Percentiles rank a stretch among this genome's conserved stretches.
Evolutionary conservation across 2,888 invertebrate genomes (phyloP).

Genomic region (Tachina grossa): DNA sequence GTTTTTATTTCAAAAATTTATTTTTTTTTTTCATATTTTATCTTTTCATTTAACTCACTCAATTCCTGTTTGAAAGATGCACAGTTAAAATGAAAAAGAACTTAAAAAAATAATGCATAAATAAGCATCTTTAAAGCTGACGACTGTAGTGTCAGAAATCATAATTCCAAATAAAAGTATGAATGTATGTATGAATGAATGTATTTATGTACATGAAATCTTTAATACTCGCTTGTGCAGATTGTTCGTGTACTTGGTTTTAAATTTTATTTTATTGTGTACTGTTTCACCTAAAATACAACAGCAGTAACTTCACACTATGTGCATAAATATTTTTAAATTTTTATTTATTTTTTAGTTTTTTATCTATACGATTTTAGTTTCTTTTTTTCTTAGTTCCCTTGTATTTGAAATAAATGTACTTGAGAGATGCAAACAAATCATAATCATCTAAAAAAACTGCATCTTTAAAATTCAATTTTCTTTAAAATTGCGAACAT

Average conservation of each 20-base stretch:
- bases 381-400: slow-evolving; percentile 24
- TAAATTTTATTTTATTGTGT: background rate
- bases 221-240: background rate
- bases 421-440: slow-evolving; percentile 49
- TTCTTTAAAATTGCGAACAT: slow-evolving; percentile 29
- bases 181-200: background rate
- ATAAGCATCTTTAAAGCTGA: slow-evolving; percentile 60
- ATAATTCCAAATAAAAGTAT: slow-evolving; percentile 7
- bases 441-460: slow-evolving; percentile 42
- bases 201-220: background rate
- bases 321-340: slow-evolving; percentile 25
- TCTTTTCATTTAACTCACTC: slow-evolving; percentile 15
- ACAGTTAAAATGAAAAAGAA: slow-evolving; percentile 34
- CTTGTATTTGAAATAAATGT: slow-evolving; percentile 39
- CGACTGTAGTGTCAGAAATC: slow-evolving; percentile 55
- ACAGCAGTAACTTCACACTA: slow-evolving; percentile 2
- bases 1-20: background rate
- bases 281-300: slow-evolving; percentile 25
- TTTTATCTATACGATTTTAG: slow-evolving; percentile 2
- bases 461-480: slow-evolving; percentile 21
- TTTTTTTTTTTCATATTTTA: background rate
- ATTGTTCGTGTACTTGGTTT: background rate
- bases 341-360: background rate
- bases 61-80: slow-evolving; percentile 23
- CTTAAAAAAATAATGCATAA: slow-evolving; percentile 65